A percentile compares a stretch with the other conserved stretches of the same genome.
Evolutionary conservation across 2,888 invertebrate species (phyloP).

Genomic region (Hirtodrosophila histrioides): DNA sequence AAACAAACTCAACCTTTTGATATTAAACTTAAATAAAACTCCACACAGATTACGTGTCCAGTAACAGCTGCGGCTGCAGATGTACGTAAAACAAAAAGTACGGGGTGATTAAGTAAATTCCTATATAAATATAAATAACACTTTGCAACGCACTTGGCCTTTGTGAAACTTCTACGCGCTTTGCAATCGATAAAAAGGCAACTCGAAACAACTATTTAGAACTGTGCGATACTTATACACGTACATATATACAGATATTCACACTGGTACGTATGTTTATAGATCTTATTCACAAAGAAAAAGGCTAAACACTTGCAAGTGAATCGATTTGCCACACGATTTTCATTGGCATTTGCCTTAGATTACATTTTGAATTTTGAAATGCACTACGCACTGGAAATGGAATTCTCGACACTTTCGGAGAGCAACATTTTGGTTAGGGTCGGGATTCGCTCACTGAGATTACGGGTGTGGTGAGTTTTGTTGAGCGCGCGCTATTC

Average conservation of each 20-base stretch:
- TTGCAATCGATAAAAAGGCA: constrained; percentile 29
- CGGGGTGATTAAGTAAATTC: constrained; percentile 27
- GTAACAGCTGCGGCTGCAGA: constrained; percentile 17
- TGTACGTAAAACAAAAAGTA: too few relatives aligned
- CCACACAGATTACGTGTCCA: not conserved
- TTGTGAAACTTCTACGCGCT: constrained; percentile 31
- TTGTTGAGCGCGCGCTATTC: constrained; percentile 30
- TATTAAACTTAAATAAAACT: not conserved
- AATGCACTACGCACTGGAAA: constrained; percentile 55
- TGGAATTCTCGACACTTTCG: not conserved
- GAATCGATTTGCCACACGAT: constrained; percentile 46
- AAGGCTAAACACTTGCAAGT: constrained; percentile 33
- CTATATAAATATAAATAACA: constrained; percentile 13
- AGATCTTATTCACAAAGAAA: constrained; percentile 18
- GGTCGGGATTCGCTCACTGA: not conserved
- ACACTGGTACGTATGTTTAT: constrained; percentile 10
- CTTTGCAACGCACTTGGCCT: constrained; percentile 39
- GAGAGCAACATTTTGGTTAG: not conserved
- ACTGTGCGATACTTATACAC: not conserved
- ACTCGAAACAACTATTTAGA: not conserved
- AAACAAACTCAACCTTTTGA: constrained; percentile 33
- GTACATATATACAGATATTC: not conserved
- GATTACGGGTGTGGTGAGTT: constrained; percentile 61
- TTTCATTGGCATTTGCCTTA: constrained; percentile 37
- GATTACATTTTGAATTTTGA: constrained; percentile 41